Evolutionary conservation across 2,888 invertebrate genomes (phyloP).

Genomic region (Linnaemya tessellans): DNA sequence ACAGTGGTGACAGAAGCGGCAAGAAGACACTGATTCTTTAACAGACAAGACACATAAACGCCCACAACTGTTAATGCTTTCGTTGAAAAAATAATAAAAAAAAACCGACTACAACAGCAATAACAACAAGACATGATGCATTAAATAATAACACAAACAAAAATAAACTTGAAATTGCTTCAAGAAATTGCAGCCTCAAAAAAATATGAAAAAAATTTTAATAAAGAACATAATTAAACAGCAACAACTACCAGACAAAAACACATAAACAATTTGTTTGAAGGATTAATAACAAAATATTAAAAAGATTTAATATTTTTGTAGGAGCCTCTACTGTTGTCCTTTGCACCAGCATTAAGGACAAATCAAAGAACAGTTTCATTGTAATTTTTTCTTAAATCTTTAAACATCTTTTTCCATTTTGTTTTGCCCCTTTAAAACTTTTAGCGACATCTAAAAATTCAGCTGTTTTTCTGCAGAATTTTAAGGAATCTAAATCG

Average conservation of each 20-base stretch:
- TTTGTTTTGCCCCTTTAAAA: neutral
- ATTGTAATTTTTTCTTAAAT: neutral
- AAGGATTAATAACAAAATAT: conserved; percentile 18
- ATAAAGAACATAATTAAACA: conserved; percentile 44
- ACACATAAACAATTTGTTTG: conserved; percentile 22
- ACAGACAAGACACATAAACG: conserved; percentile 57
- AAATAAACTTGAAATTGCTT: conserved; percentile 63
- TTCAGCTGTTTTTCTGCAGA: conserved; percentile 53
- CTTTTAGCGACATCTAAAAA: conserved; percentile 11
- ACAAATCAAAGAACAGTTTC: conserved; percentile 31
- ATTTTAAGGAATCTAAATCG: conserved; percentile 28
- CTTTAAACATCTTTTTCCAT: conserved; percentile 18
- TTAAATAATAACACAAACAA: conserved; percentile 30
- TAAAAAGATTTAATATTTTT: conserved; percentile 40
- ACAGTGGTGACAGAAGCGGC: conserved; percentile 27
- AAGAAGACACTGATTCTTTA: conserved; percentile 41
- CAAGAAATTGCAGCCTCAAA: conserved; percentile 67
- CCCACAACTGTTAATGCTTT: conserved; percentile 48
- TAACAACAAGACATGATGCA: conserved; percentile 50
- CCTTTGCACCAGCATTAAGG: conserved; percentile 32
- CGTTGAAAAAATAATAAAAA: conserved; percentile 9
- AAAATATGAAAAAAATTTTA: conserved; percentile 35
- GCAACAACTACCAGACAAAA: conserved; percentile 18
- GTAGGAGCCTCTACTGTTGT: neutral
- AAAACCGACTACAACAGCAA: neutral